Base-by-base conservation (phyloP, 2,888 invertebrate genomes). In the Amblyjoppa fuscipennis region DNA sequence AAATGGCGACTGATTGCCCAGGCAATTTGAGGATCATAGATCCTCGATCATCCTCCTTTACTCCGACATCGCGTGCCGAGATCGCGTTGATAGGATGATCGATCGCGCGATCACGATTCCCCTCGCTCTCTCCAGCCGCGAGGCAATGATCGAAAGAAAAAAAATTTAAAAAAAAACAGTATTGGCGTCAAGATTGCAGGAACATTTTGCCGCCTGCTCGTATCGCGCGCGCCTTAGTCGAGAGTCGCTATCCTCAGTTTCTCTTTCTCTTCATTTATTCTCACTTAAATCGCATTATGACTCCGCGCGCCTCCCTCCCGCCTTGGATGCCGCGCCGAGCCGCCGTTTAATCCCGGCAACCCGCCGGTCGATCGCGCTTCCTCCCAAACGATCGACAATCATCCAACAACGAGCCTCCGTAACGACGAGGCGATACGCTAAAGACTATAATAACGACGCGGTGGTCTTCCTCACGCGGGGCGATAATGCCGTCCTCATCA, bases 371-470 rank as follows among this genome's bases (percentile, higher is more conserved):
- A 45, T 83, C 82, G 80, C 85, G 69, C 77, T 86, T 83, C 76
- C 77, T 83, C 81, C 53, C 80, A 70, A 81, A 86, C 81, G 77
- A 81, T 75, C 53, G 28, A 70, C 73, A 77, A 83, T 83, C 83
- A 59, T 70, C 79, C 73, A 64, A 64, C 80, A 69, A 66, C 51
- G 74, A 80, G 34, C 61, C 49, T 59, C 70, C 34, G 51, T 70
- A 77, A 80, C 77, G 77, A 81, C 78, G 69, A 70, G 51, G 69
- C 74, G 83, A 83, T 77, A 77, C 83, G 83, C 86, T 83, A 81
- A 86, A 86, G 83, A 86, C 86, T 80, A 75, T 86, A 81, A 86
- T 86, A 86, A 77, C 83, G 74, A 68, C 71, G 53, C n/a, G 85
- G 83, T 85, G 80, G 80, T 85, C 85, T 82, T 76, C 28, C 45